Conservation (phyloP, 2,888 invertebrate genomes). For the Asteroscopus sphinx region DNA sequence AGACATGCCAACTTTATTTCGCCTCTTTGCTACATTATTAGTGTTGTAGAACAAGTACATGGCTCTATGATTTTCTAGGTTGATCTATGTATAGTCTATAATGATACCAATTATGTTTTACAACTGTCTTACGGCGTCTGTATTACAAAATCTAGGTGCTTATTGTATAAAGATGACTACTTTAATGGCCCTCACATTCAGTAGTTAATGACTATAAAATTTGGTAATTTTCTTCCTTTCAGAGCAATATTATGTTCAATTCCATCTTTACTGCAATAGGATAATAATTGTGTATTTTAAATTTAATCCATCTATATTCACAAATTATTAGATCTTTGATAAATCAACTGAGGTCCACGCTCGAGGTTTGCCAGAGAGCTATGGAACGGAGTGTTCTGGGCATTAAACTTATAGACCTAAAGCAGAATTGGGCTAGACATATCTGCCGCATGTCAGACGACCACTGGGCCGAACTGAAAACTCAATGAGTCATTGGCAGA, state of each 20-base stretch:
- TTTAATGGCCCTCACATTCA: conserved; percentile 11
- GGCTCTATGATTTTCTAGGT: conserved; percentile 18
- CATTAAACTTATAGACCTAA: too few relatives aligned
- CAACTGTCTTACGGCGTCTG: background rate
- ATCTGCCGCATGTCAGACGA: too few relatives aligned
- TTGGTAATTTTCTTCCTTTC: background rate
- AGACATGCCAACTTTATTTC: conserved; percentile 24
- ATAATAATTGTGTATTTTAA: too few relatives aligned
- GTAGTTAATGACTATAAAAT: background rate
- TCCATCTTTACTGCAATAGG: too few relatives aligned
- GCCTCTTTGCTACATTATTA: conserved; percentile 23
- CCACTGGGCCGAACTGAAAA: too few relatives aligned
- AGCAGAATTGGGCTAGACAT: too few relatives aligned
- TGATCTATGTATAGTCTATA: conserved; percentile 9
- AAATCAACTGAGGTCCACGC: too few relatives aligned
- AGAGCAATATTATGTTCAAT: background rate
- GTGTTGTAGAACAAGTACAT: conserved; percentile 22
- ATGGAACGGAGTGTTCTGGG: too few relatives aligned
- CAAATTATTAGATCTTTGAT: too few relatives aligned
- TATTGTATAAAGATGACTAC: background rate
- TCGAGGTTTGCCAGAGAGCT: too few relatives aligned
- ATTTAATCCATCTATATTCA: too few relatives aligned
- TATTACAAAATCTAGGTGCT: conserved; percentile 1
- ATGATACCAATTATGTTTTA: conserved; percentile 7
- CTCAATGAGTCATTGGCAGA: too few relatives aligned